phyloP scores from a whole-genome alignment of 2,113 vertebrate species.

The Sapayoa aenigma region DNA sequence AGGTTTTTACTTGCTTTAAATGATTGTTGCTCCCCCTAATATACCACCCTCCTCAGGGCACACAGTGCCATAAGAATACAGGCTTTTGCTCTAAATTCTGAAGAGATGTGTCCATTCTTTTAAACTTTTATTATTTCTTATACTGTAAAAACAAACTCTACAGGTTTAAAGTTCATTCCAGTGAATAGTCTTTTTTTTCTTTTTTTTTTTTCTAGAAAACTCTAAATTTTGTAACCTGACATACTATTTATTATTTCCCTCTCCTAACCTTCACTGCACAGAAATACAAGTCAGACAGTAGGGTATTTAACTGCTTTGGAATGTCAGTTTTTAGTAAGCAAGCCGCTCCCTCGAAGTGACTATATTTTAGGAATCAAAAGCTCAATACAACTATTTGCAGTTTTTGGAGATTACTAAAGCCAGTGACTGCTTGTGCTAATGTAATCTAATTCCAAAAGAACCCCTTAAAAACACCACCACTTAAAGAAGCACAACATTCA shows the following conservation, averaged over 20 bases:
- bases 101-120: not conserved
- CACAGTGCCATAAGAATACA: not conserved
- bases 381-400: not conserved
- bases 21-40: not conserved
- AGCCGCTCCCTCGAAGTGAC: not conserved
- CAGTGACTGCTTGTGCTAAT: not conserved
- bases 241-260: not conserved
- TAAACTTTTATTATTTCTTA: too few relatives aligned
- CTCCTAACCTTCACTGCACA: not conserved
- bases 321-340: not conserved
- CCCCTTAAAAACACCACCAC: not conserved
- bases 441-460: not conserved
- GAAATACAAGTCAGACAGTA: not conserved
- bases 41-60: not conserved
- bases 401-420: not conserved
- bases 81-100: not conserved
- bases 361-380: not conserved
- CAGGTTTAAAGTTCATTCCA: not conserved
- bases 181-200: not conserved
- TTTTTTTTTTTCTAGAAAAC: not conserved
- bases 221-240: not conserved
- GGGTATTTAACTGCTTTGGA: not conserved
- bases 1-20: not conserved
- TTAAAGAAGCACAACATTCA: not conserved
- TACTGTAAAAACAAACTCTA: not conserved